These are phyloP conservation scores for Alces alces DNA, from an alignment of 2,113 vertebrate genomes.

Conservation along the genomic window DNA sequence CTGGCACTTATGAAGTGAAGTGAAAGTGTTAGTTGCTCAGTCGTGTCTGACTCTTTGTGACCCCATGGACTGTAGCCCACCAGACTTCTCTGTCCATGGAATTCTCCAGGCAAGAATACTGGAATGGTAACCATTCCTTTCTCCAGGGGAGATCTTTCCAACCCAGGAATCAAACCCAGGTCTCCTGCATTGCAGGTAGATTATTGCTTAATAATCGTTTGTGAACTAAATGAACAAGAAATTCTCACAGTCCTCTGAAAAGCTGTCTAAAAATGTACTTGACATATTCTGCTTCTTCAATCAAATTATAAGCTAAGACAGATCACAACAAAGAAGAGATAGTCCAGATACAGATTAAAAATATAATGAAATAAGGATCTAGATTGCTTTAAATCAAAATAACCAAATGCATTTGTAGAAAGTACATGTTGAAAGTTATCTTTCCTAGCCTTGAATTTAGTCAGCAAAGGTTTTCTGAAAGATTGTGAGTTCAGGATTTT, in stretches of 20 bases:
- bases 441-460: neutral
- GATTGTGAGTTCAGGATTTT: neutral
- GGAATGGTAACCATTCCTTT: neutral
- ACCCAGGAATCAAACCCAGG: neutral
- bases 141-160: neutral
- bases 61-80: neutral
- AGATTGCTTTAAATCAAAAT: slow-evolving; percentile 29
- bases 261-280: neutral
- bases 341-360: slow-evolving; percentile 22
- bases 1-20: neutral
- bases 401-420: slow-evolving; percentile 25
- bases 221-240: neutral
- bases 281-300: neutral
- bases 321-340: neutral
- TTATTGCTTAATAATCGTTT: neutral
- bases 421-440: neutral
- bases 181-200: neutral
- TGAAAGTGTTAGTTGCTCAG: neutral
- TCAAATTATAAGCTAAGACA: neutral
- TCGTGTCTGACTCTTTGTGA: neutral
- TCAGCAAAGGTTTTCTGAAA: neutral
- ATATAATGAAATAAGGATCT: slow-evolving; percentile 39
- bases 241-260: neutral
- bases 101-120: neutral
- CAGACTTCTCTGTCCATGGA: neutral